Evolutionary conservation across 2,888 invertebrate species (phyloP), one percentile per base, ranked within the genome.

Genomic region (Pseudeuparius sepicola): DNA sequence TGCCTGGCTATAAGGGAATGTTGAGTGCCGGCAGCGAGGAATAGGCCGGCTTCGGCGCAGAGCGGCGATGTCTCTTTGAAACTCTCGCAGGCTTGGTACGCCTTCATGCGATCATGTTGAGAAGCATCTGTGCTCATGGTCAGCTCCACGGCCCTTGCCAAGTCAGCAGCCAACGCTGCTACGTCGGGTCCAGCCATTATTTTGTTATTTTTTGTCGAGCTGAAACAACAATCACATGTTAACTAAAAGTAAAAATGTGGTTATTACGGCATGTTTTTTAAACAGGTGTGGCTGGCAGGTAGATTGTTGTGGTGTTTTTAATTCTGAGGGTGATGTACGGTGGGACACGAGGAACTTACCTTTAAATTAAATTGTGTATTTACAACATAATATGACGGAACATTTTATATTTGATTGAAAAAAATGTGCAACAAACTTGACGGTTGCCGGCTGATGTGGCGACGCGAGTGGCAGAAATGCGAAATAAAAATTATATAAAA

Each of bases 11-110:
- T 75, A 20, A 82, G 73, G 5, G 82, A 80, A 53, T 79, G 77
- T 42, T 82, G 77, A 14, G 68, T 70, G 25, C 76, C 77, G 46
- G 80, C 79, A 25, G 87, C 83, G 45, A 93, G 60, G 45, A 77
- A 74, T 2, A 90, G 64, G 1, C 92, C 92, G 46, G 84, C 88
- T 56, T 87, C 85, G 4, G 88, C 85, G 65, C 90, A 89, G 44
- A 84, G 65, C 6, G 88, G 87, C 0, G 90, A 90, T 17, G 78
- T 81, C 53, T 86, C 86, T 57, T 86, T 86, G 54, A 87, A 87
- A 50, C 72, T 73, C 60, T 87, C 86, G 54, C 85, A 86, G 15
- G 84, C 83, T 62, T 79, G 82, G 54, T 87, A 87, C 2, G 88
- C 86, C 56, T 85, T 85, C 43, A 75, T 70, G 31, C 88, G 72